Conservation (phyloP, 2,113 vertebrate species). For the Peucedramus taeniatus region DNA sequence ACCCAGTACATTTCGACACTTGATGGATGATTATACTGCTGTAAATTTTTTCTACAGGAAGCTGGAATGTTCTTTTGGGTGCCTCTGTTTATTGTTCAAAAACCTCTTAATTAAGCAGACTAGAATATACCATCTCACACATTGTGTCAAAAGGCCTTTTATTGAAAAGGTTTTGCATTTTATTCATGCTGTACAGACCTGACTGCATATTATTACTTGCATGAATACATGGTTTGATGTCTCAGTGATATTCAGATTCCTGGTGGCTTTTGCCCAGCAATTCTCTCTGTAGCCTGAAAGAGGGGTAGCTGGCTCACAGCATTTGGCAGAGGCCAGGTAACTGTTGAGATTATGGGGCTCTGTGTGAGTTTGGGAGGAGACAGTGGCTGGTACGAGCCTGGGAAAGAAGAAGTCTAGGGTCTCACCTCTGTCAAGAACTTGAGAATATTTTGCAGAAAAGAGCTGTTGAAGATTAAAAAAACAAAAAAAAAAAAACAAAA, state of each 20-base stretch:
- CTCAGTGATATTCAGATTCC: background rate
- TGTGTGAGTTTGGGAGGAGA: background rate
- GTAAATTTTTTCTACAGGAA: background rate
- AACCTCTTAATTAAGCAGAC: background rate
- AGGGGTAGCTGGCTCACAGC: background rate
- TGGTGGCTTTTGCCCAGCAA: accelerated
- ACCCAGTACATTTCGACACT: background rate
- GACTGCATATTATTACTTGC: background rate
- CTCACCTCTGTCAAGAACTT: background rate
- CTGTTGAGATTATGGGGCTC: background rate
- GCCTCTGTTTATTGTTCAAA: background rate
- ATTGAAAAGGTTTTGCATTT: background rate
- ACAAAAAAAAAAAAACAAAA: background rate
- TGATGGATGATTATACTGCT: background rate
- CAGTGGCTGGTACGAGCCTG: background rate
- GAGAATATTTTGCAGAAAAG: background rate
- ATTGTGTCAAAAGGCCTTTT: background rate
- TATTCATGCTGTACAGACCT: background rate
- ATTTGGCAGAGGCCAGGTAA: background rate
- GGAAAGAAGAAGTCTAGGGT: background rate
- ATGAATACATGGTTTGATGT: background rate
- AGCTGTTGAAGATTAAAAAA: background rate
- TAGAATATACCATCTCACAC: background rate
- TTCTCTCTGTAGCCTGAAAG: background rate
- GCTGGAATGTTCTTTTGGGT: background rate